phyloP scores from a whole-genome alignment of 1,140 invertebrate species.

The Magallana ariakensis region DNA sequence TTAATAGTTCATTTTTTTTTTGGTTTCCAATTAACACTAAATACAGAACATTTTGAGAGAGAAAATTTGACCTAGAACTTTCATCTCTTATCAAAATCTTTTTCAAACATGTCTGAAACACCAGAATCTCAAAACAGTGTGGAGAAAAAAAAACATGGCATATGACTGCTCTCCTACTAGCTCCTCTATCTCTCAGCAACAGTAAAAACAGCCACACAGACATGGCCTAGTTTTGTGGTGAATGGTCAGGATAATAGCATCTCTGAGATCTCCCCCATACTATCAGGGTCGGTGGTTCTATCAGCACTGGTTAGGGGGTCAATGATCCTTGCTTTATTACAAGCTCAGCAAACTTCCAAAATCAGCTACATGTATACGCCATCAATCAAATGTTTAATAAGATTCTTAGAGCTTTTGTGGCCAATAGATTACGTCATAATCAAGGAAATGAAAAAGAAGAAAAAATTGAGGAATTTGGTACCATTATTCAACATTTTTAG shows the following conservation, averaged over 20 bases:
- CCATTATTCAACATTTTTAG: neutral
- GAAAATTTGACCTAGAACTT: neutral
- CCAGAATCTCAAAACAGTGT: neutral
- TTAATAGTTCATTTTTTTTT: neutral
- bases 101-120: neutral
- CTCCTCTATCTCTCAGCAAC: neutral
- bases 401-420: neutral
- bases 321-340: neutral
- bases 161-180: neutral
- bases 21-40: neutral
- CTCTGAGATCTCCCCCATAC: neutral
- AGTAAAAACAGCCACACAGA: neutral
- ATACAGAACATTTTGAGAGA: neutral
- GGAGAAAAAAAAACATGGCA: constrained; percentile 27
- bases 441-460: too few species aligned
- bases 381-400: constrained; percentile 17
- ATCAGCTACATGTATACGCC: neutral
- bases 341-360: neutral
- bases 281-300: neutral
- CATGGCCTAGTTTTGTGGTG: constrained; percentile 20
- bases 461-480: neutral
- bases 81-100: constrained; percentile 7
- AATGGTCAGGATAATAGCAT: neutral
- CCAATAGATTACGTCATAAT: neutral
- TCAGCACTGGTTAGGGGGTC: neutral